Conservation (phyloP, 2,797 vertebrate genomes). For the Lagorchestes hirsutus region DNA sequence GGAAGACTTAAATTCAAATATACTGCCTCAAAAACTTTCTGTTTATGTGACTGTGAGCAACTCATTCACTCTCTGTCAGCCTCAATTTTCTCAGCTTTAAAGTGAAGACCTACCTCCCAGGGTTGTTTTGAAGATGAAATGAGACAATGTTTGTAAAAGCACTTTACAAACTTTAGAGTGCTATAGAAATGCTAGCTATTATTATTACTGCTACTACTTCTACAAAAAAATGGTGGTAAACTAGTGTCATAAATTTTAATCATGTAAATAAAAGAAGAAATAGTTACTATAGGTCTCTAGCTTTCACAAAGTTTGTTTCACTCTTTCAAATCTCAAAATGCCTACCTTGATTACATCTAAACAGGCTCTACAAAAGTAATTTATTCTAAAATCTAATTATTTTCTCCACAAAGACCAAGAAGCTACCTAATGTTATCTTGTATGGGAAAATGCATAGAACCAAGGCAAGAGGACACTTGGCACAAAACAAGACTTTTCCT, state of each 20-base stretch:
- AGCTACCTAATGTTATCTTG: neutral
- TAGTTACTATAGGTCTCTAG: neutral
- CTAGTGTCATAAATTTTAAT: neutral
- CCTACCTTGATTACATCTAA: neutral
- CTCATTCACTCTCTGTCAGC: neutral
- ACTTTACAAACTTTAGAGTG: neutral
- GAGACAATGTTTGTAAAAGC: neutral
- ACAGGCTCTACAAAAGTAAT: neutral
- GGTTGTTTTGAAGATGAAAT: neutral
- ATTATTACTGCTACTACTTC: neutral
- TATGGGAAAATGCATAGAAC: neutral
- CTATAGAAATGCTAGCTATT: neutral
- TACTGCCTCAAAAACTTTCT: neutral
- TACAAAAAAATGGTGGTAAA: neutral
- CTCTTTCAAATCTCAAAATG: neutral
- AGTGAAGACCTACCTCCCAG: neutral
- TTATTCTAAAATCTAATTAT: neutral
- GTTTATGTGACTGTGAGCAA: neutral
- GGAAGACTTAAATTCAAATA: neutral
- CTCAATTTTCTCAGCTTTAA: neutral
- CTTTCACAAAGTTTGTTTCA: neutral
- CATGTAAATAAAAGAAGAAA: neutral
- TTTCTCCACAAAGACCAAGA: neutral
- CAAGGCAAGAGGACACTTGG: too few species aligned
- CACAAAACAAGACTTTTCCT: neutral